phyloP scores from a whole-genome alignment of 1,140 invertebrate genomes.

The Nebria ingens region DNA sequence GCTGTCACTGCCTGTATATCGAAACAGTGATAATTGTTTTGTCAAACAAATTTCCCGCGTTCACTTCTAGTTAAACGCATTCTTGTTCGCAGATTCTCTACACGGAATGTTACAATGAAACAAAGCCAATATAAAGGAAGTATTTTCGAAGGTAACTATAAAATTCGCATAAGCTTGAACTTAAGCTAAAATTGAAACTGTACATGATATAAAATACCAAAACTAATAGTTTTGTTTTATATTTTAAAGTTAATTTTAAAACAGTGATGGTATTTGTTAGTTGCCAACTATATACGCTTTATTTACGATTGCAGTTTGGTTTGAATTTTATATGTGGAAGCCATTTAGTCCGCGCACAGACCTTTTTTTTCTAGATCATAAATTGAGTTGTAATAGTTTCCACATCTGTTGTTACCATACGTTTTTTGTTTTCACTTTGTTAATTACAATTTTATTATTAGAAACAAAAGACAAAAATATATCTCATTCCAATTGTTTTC shows the following conservation, averaged over 20 bases:
- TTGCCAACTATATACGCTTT: neutral
- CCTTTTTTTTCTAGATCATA: neutral
- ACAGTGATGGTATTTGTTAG: neutral
- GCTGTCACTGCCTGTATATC: neutral
- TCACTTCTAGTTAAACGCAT: neutral
- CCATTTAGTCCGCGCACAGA: neutral
- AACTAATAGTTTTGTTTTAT: neutral
- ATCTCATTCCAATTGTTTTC: neutral
- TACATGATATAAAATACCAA: neutral
- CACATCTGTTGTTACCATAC: neutral
- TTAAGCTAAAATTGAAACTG: too few relatives aligned
- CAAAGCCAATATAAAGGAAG: too few relatives aligned
- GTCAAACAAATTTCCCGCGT: neutral
- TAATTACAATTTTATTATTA: slow-evolving; percentile 3
- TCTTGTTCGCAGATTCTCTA: neutral
- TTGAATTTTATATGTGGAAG: neutral
- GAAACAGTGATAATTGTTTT: neutral
- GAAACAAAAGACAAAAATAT: neutral
- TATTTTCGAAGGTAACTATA: too few relatives aligned
- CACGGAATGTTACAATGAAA: neutral
- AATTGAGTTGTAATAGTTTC: neutral
- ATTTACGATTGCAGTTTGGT: neutral
- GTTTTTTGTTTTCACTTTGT: slow-evolving; percentile 1
- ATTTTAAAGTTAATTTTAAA: slow-evolving; percentile 5
- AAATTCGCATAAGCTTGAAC: too few relatives aligned